phyloP scores from a whole-genome alignment of 2,113 vertebrate genomes.

The Corynorhinus townsendii region DNA sequence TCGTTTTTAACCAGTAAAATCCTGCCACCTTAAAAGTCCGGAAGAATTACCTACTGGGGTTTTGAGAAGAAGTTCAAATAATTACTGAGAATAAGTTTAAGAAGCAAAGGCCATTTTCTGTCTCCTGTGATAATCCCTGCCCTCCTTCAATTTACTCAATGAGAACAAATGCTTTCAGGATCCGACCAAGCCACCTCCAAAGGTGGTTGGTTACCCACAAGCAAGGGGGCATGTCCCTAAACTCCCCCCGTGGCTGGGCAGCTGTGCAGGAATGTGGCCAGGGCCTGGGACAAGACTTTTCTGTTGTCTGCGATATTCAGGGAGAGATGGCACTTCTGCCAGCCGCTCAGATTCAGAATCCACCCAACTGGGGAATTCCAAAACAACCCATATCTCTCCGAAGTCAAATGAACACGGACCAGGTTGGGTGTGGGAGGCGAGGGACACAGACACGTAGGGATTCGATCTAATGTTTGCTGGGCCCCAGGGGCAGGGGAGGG shows the following conservation, averaged over 20 bases:
- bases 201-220: background rate
- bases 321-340: background rate
- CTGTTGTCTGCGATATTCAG: fast-evolving
- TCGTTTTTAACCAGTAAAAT: background rate
- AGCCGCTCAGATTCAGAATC: background rate
- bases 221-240: background rate
- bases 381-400: background rate
- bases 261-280: background rate
- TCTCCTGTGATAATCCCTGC: background rate
- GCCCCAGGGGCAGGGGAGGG: fast-evolving
- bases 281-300: background rate
- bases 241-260: background rate
- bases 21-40: background rate
- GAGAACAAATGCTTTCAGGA: background rate
- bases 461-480: background rate
- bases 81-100: slow-evolving; percentile 20
- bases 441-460: background rate
- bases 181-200: background rate
- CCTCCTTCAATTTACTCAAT: background rate
- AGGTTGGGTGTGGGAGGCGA: background rate
- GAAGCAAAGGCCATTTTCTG: slow-evolving; percentile 36
- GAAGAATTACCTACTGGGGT: background rate
- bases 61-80: slow-evolving; percentile 37
- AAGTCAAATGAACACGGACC: background rate
- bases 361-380: background rate